phyloP scores from a whole-genome alignment of 2,888 invertebrate species.

The Bellardia bayeri region DNA sequence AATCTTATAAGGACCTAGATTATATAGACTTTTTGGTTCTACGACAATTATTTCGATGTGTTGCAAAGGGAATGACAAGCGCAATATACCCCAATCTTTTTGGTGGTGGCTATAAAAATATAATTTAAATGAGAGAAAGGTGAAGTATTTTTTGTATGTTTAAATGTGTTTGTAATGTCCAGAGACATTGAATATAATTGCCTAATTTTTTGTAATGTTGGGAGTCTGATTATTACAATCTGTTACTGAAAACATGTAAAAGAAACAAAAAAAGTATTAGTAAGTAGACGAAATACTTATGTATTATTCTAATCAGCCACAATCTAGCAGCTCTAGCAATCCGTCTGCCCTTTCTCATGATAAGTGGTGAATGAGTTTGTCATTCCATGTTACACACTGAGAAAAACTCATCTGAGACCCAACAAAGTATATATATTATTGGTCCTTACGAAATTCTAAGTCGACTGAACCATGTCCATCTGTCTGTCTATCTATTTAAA shows the following conservation, averaged over 20 bases:
- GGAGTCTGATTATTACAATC: conserved; percentile 50
- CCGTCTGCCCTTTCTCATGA: not conserved
- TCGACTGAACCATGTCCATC: too few relatives aligned
- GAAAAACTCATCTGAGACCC: too few relatives aligned
- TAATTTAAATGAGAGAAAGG: not conserved
- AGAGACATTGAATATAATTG: conserved; percentile 37
- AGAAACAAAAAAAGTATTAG: not conserved
- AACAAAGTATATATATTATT: too few relatives aligned
- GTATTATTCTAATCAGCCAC: conserved; percentile 39
- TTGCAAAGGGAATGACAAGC: too few relatives aligned
- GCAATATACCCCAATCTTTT: too few relatives aligned
- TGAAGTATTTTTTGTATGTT: not conserved
- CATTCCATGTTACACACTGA: too few relatives aligned
- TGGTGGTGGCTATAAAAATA: not conserved
- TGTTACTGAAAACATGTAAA: conserved; percentile 22
- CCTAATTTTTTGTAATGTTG: conserved; percentile 50
- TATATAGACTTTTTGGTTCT: too few relatives aligned
- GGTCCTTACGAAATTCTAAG: too few relatives aligned
- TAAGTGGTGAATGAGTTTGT: too few relatives aligned
- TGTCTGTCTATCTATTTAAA: too few relatives aligned
- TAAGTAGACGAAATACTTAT: conserved; percentile 10
- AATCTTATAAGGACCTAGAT: too few relatives aligned
- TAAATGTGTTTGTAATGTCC: conserved; percentile 20
- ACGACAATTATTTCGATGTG: too few relatives aligned
- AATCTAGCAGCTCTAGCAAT: not conserved